Evolutionary conservation across 2,888 invertebrate genomes (phyloP).

Genomic region (Belgica antarctica): DNA sequence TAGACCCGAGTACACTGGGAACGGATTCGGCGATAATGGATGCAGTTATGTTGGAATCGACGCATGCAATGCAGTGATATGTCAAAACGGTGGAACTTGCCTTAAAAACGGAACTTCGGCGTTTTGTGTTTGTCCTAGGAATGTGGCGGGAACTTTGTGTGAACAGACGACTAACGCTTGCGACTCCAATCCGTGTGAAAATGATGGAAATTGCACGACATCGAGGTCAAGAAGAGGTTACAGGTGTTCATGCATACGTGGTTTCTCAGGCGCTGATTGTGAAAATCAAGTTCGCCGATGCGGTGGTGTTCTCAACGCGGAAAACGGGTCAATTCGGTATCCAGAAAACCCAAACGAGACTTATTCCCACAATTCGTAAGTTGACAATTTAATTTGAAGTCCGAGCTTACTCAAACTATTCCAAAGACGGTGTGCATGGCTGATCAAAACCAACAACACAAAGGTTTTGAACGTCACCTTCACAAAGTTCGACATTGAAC

Average conservation of each 20-base stretch:
- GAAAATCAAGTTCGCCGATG: conserved; percentile 61
- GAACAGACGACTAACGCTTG: conserved; percentile 54
- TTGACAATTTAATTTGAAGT: too few species aligned
- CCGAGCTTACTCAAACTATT: too few species aligned
- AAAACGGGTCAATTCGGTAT: conserved; percentile 65
- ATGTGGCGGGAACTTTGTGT: conserved; percentile 5
- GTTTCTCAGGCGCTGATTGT: conserved; percentile 67
- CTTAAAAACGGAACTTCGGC: conserved; percentile 44
- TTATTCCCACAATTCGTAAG: conserved; percentile 64
- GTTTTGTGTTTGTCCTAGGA: conserved; percentile 18
- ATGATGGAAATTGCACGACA: conserved; percentile 71
- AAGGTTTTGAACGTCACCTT: conserved; percentile 80
- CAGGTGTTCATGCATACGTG: conserved; percentile 66
- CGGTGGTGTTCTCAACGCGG: conserved; percentile 59
- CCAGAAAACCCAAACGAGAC: conserved; percentile 56
- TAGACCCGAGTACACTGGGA: conserved; percentile 72
- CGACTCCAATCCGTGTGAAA: conserved; percentile 59
- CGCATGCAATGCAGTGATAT: conserved; percentile 61
- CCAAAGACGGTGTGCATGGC: conserved; percentile 83
- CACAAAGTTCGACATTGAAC: conserved; percentile 72
- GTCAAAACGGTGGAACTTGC: conserved; percentile 55
- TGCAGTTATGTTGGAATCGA: conserved; percentile 59
- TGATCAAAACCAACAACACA: conserved; percentile 65
- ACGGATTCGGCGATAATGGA: conserved; percentile 75
- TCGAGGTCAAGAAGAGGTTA: conserved; percentile 49